Base-by-base conservation (phyloP, 2,113 vertebrate genomes). In the Cynocephalus volans region DNA sequence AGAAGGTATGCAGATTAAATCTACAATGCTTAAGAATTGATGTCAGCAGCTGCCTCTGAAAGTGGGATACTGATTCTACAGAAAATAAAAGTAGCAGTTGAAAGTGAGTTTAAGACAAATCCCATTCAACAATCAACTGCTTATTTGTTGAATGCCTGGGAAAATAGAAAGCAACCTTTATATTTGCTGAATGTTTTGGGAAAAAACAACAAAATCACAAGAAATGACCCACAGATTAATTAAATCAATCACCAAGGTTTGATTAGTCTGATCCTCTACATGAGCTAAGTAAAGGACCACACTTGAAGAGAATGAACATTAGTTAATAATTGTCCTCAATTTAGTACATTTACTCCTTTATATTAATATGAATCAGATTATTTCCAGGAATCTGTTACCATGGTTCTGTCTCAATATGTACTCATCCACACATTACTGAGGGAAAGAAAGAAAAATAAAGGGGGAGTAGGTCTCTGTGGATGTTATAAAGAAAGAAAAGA, bases 251-350 rank as follows among this genome's bases (percentile, higher is more conserved):
- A 24, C 41, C 7, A 5, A n/a, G 1, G 15, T 64, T 92, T 94
- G 48, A 84, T 73, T 48, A 83, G 19, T 54, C 8, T 45, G 33
- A 6, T 87, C 2, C 5, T 45, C 26, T n/a, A 36, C 56, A 17
- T 21, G 11, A 75, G 24, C 36, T 62, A 93, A 94, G 41, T 62
- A 93, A 94, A n/a, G 36, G 41, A 84, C 12, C 33, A 45, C 15
- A 52, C 12, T 64, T 67, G 5, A 95, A 93, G 92, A 91, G 70
- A 90, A 82, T 56, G 31, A 94, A 94, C 33, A 83, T 79, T 36
- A 56, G 67, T 90, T 72, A 92, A 41, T 96, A 93, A 93, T 23
- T 67, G 33, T 65, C 21, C 31, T 52, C 73, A 69, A 31, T 62
- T 50, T 73, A 36, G 21, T 9, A 45, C 5, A 85, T 81, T 95